Evolutionary conservation across 64 coral and sea anemone genomes (phyloP).

Genomic region (Exaiptasia diaphana): DNA sequence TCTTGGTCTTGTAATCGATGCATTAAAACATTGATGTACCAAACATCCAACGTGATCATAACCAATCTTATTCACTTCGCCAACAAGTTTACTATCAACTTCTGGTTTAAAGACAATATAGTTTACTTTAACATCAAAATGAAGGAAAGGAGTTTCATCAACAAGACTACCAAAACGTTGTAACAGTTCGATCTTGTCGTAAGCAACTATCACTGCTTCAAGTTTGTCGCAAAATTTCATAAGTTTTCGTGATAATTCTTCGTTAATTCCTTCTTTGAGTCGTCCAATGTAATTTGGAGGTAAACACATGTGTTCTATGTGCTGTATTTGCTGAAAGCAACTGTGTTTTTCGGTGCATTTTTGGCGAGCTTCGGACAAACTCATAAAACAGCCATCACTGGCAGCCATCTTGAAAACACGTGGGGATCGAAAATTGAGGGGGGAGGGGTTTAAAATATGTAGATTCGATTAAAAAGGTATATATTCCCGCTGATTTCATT

Average conservation of each 20-base stretch:
- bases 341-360: constrained; percentile 84
- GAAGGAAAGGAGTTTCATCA: constrained; percentile 69
- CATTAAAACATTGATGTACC: constrained; percentile 88
- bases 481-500: too few relatives aligned
- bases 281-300: constrained; percentile 68
- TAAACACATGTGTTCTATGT: constrained; percentile 64
- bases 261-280: constrained; percentile 54
- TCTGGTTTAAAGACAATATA: constrained; percentile 82
- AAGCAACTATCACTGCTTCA: constrained; percentile 72
- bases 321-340: constrained; percentile 60
- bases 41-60: constrained; percentile 81
- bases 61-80: constrained; percentile 80
- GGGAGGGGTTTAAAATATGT: too few relatives aligned
- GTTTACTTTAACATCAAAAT: constrained; percentile 79
- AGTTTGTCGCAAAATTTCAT: constrained; percentile 79
- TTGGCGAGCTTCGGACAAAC: constrained; percentile 63
- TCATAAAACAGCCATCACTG: neutral
- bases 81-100: constrained; percentile 62
- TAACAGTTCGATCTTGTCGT: constrained; percentile 62
- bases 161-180: constrained; percentile 54
- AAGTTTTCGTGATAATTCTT: constrained; percentile 63
- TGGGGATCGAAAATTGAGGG: neutral
- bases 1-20: constrained; percentile 53
- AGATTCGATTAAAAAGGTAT: too few relatives aligned
- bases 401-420: constrained; percentile 65